Conservation (phyloP, 2,888 invertebrate species). For the Acrobasis suavella region DNA sequence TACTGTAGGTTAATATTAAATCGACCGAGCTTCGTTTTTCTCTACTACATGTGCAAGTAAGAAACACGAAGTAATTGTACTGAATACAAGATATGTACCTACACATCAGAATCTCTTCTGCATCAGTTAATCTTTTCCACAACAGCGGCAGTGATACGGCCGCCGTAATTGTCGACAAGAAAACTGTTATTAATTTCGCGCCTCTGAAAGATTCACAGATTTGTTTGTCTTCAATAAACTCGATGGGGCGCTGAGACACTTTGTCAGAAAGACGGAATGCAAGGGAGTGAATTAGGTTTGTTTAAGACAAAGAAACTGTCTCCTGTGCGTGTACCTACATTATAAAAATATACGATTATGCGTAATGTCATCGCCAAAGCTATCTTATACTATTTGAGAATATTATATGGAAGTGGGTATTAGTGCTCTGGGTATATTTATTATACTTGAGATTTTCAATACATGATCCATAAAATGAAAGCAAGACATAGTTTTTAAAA, state of each 20-base stretch:
- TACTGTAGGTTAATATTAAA: no score
- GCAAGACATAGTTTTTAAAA: no score
- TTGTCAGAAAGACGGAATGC: slow-evolving; percentile 25
- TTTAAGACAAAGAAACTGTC: slow-evolving; percentile 32
- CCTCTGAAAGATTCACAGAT: slow-evolving; percentile 66
- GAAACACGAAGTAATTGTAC: no score
- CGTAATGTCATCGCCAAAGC: no score
- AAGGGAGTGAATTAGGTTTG: slow-evolving; percentile 17
- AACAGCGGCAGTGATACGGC: slow-evolving; percentile 69
- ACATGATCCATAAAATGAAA: no score
- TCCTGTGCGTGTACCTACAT: slow-evolving; percentile 29
- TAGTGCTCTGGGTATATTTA: no score
- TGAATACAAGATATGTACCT: not conserved
- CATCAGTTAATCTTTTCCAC: slow-evolving; percentile 46
- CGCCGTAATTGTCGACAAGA: slow-evolving; percentile 74
- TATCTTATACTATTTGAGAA: no score
- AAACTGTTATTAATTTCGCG: slow-evolving; percentile 75
- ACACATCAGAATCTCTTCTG: slow-evolving; percentile 31
- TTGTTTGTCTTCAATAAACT: slow-evolving; percentile 41
- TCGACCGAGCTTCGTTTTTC: no score
- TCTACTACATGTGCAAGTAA: no score
- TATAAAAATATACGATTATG: no score
- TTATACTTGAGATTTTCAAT: no score
- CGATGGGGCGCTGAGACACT: slow-evolving; percentile 22
- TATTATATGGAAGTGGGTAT: no score